Conservation (phyloP, 1,140 invertebrate genomes). For the Drosophila ananassae region DNA sequence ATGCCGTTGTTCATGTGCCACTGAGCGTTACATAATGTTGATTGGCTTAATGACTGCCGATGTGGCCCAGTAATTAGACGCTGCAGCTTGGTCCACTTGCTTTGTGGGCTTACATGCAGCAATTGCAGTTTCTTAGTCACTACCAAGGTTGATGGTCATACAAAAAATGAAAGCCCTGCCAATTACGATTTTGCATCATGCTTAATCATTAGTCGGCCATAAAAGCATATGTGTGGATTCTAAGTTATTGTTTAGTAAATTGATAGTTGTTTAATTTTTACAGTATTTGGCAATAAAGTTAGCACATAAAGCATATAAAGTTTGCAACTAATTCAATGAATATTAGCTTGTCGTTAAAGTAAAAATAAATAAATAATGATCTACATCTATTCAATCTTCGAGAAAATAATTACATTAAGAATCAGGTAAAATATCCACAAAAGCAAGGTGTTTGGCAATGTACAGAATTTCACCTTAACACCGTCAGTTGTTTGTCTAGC, state of each 20-base stretch:
- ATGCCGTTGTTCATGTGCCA: conserved; percentile 28
- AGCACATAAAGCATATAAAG: too few species aligned
- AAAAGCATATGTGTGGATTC: neutral
- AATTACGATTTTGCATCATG: neutral
- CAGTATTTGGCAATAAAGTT: too few species aligned
- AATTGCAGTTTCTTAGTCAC: conserved; percentile 10
- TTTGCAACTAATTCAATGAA: too few species aligned
- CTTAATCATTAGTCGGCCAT: too few species aligned
- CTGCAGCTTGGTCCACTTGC: conserved; percentile 31
- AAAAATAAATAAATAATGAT: neutral
- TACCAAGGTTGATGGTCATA: conserved; percentile 13
- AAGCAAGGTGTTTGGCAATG: conserved; percentile 36
- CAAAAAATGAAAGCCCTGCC: neutral
- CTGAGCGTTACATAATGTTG: conserved; percentile 50
- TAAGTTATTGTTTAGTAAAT: neutral
- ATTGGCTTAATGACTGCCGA: conserved; percentile 43
- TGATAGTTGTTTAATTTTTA: too few species aligned
- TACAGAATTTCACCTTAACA: conserved; percentile 1
- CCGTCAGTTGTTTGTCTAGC: conserved; percentile 38
- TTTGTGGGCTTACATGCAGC: conserved; percentile 18
- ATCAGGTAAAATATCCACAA: neutral
- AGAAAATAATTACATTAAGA: neutral
- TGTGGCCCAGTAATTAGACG: conserved; percentile 37
- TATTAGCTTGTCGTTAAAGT: neutral
- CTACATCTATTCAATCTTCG: neutral